Percentiles rank a stretch among this genome's conserved stretches.
Conservation (phyloP, 2,888 invertebrate genomes). For the Philereme transversata region DNA sequence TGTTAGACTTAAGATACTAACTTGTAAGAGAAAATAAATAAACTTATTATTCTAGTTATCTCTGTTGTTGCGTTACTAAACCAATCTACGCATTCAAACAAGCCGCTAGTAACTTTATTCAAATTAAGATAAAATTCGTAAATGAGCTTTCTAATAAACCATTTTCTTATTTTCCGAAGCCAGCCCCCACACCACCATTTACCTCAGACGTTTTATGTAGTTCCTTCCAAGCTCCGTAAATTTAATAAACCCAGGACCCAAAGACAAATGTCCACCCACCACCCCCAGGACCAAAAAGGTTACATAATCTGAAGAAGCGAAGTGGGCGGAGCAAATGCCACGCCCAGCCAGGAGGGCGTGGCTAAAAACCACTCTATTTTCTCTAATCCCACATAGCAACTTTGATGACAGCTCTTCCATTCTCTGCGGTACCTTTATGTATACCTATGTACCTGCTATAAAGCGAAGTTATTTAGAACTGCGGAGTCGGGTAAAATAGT, state of each 20-base stretch:
- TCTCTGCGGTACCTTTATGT: constrained; percentile 27
- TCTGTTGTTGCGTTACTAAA: no score
- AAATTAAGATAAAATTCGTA: no score
- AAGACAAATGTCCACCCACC: constrained; percentile 70
- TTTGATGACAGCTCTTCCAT: constrained; percentile 30
- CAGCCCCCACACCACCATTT: constrained; percentile 12
- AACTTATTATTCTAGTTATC: no score
- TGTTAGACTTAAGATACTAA: no score
- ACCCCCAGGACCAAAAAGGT: constrained; percentile 52
- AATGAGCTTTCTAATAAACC: constrained; percentile 1
- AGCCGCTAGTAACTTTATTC: no score
- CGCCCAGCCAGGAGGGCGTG: constrained; percentile 36
- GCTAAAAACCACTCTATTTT: constrained; percentile 24
- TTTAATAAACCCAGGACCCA: constrained; percentile 70
- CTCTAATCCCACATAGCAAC: constrained; percentile 21
- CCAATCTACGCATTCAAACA: no score
- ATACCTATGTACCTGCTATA: constrained; percentile 31
- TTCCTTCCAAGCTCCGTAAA: constrained; percentile 62
- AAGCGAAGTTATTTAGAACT: constrained; percentile 39
- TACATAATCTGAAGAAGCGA: constrained; percentile 34
- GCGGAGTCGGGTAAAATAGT: constrained; percentile 35
- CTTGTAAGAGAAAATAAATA: no score
- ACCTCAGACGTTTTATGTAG: constrained; percentile 27
- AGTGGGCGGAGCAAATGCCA: constrained; percentile 30
- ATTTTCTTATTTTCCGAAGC: constrained; percentile 13